phyloP scores from a whole-genome alignment of 2,888 invertebrate species.

The Noctua janthe region DNA sequence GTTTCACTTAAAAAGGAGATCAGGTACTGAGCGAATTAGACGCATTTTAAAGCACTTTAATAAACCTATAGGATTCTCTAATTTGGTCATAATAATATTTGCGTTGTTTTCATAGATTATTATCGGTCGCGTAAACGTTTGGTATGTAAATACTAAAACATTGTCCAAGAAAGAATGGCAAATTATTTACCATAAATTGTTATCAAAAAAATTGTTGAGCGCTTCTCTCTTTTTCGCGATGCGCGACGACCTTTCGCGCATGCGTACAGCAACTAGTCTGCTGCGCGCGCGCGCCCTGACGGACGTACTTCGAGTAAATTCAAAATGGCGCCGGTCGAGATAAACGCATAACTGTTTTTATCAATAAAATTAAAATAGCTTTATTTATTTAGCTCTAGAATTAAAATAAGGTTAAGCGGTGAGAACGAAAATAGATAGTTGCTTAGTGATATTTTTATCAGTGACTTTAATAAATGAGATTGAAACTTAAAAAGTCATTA shows the following conservation, averaged over 20 bases:
- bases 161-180: neutral
- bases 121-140: neutral
- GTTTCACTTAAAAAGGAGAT: neutral
- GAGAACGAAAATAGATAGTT: slow-evolving; percentile 36
- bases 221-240: slow-evolving; percentile 68
- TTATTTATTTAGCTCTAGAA: slow-evolving; percentile 29
- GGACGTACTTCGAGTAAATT: slow-evolving; percentile 51
- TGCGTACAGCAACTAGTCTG: slow-evolving; percentile 69
- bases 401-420: slow-evolving; percentile 22
- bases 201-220: slow-evolving; percentile 70
- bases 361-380: slow-evolving; percentile 63
- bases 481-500: neutral
- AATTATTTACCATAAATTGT: neutral
- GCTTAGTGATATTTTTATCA: slow-evolving; percentile 25
- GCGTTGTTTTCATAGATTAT: neutral
- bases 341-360: slow-evolving; percentile 61
- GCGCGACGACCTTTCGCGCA: slow-evolving; percentile 67
- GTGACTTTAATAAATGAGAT: slow-evolving; percentile 1
- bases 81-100: neutral
- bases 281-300: slow-evolving; percentile 71
- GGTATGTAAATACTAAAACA: neutral
- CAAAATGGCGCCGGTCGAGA: slow-evolving; percentile 52
- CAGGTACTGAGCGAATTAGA: neutral
- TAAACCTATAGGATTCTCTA: neutral
- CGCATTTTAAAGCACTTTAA: neutral